Percentiles rank a stretch among this genome's conserved stretches.
Evolutionary conservation across 2,888 invertebrate species (phyloP).

Genomic region (Gymnocheta viridis): DNA sequence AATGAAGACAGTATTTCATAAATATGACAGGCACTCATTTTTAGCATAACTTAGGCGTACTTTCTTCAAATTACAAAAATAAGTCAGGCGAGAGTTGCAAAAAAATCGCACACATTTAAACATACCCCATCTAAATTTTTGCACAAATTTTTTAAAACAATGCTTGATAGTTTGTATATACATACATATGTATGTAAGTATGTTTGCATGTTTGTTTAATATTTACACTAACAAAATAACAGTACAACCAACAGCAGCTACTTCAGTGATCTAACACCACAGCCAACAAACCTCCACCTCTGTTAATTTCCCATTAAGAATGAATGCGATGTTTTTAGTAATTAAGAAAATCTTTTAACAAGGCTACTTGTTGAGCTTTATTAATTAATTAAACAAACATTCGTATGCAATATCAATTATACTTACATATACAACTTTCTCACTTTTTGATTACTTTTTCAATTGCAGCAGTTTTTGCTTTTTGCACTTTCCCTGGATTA

Average conservation of each 20-base stretch:
- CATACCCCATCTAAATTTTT: conserved; percentile 19
- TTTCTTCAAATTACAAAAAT: not conserved
- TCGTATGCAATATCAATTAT: not conserved
- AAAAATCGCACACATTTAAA: not conserved
- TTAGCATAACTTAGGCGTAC: conserved; percentile 14
- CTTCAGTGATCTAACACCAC: not conserved
- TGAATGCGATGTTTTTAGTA: not conserved
- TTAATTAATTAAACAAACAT: conserved; percentile 27
- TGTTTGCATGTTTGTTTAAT: not conserved
- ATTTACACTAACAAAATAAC: not conserved
- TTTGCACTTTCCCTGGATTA: conserved; percentile 25
- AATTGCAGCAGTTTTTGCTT: conserved; percentile 21
- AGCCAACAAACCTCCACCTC: too few relatives aligned
- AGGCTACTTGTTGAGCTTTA: conserved; percentile 48
- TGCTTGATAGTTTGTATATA: not conserved
- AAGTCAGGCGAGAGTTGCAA: not conserved
- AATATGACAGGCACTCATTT: not conserved
- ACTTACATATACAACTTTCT: conserved; percentile 45
- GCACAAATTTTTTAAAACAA: not conserved
- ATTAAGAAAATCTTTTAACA: not conserved
- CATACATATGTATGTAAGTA: not conserved
- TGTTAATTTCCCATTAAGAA: not conserved
- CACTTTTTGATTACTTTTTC: conserved; percentile 9
- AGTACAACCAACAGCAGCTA: not conserved
- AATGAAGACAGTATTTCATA: not conserved